phyloP scores from a whole-genome alignment of 2,888 invertebrate genomes.

The Orthosia cruda region DNA sequence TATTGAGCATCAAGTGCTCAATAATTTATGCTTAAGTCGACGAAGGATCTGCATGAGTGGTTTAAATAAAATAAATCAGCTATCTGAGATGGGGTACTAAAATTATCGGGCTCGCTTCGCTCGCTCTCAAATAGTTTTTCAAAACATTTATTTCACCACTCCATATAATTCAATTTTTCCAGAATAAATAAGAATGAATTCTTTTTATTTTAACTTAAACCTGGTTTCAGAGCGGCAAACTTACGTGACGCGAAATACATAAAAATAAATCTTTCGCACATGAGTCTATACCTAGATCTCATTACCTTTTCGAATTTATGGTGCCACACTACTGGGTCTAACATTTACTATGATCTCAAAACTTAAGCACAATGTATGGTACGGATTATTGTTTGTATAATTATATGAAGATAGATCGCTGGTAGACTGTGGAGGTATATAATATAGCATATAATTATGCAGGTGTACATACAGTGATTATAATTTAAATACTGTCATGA shows the following conservation, averaged over 20 bases:
- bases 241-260: neutral
- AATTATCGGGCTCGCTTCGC: too few species aligned
- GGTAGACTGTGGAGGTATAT: conserved; percentile 27
- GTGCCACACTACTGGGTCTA: conserved; percentile 47
- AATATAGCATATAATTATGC: neutral
- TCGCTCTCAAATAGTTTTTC: too few species aligned
- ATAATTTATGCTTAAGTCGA: too few species aligned
- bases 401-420: conserved; percentile 35
- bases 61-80: too few species aligned
- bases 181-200: too few species aligned
- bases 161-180: too few species aligned
- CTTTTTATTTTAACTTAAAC: too few species aligned
- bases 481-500: neutral
- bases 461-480: neutral
- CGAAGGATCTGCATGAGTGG: too few species aligned
- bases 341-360: conserved; percentile 59
- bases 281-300: conserved; percentile 34
- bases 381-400: conserved; percentile 49
- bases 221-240: neutral
- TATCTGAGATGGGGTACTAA: too few species aligned
- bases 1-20: too few species aligned
- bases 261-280: conserved; percentile 2
- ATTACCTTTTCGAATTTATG: conserved; percentile 63
- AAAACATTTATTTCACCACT: too few species aligned
- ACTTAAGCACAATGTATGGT: conserved; percentile 45